phyloP scores from a whole-genome alignment of 2,113 vertebrate species.

The Petaurus breviceps region DNA sequence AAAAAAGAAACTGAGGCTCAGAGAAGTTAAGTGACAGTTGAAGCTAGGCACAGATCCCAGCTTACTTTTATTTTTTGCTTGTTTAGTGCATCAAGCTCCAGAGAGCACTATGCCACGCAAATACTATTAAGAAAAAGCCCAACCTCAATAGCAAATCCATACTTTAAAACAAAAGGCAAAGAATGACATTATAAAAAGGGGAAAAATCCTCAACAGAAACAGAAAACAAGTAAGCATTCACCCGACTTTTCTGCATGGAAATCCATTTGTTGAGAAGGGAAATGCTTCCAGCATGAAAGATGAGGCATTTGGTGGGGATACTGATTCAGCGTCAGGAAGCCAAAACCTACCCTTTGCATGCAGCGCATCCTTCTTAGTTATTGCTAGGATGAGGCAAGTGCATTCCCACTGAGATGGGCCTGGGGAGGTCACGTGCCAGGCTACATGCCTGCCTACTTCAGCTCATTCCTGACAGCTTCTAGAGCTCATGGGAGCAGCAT shows the following conservation, averaged over 20 bases:
- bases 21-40: not conserved
- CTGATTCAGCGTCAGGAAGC: not conserved
- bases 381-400: not conserved
- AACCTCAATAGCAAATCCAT: not conserved
- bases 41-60: not conserved
- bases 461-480: slow-evolving; percentile 46
- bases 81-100: not conserved
- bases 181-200: not conserved
- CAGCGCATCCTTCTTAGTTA: not conserved
- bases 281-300: not conserved
- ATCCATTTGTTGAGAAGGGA: not conserved
- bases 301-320: not conserved
- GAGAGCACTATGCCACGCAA: not conserved
- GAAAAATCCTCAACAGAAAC: not conserved
- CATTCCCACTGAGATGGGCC: not conserved
- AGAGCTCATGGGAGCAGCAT: slow-evolving; percentile 59
- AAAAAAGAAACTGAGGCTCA: not conserved
- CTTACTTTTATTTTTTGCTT: not conserved
- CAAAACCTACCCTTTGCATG: not conserved
- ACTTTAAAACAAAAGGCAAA: not conserved
- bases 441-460: not conserved
- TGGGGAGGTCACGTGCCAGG: not conserved
- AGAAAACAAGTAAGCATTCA: not conserved
- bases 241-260: not conserved
- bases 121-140: not conserved